phyloP scores from a whole-genome alignment of 2,113 vertebrate species.

The Mohoua ochrocephala region DNA sequence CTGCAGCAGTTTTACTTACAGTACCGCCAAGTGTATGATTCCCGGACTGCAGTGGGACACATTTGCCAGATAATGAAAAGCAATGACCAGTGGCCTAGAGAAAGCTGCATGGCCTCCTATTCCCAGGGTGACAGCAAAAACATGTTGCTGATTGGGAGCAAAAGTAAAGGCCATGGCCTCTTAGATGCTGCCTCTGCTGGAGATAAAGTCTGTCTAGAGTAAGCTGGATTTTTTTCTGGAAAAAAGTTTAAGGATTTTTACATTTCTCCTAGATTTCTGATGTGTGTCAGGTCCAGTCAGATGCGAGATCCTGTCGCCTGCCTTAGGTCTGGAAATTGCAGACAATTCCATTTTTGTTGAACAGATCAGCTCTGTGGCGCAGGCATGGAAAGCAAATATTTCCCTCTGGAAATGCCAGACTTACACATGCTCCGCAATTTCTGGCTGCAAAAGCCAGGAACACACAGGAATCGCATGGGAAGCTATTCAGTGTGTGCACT shows the following conservation, averaged over 20 bases:
- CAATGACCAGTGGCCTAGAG: not conserved
- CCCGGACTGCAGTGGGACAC: not conserved
- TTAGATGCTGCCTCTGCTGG: not conserved
- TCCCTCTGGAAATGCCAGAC: not conserved
- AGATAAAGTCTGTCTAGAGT: not conserved
- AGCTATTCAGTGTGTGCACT: not conserved
- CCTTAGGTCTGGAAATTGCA: not conserved
- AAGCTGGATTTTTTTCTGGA: not conserved
- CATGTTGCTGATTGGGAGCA: not conserved
- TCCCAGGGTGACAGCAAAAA: not conserved
- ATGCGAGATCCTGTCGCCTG: fast-evolving
- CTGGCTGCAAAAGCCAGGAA: not conserved
- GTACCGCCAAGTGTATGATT: not conserved
- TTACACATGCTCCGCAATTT: not conserved
- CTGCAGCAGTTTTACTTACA: not conserved
- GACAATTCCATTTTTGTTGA: not conserved
- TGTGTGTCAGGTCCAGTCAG: not conserved
- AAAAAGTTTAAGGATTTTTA: not conserved
- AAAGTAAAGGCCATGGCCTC: not conserved
- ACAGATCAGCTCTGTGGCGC: not conserved
- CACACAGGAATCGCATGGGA: not conserved
- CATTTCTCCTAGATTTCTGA: not conserved
- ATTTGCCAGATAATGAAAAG: not conserved
- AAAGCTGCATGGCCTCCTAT: not conserved
- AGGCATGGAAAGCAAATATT: not conserved